Base-by-base conservation (phyloP, 2,797 vertebrate species). In the Sitta carolinensis region DNA sequence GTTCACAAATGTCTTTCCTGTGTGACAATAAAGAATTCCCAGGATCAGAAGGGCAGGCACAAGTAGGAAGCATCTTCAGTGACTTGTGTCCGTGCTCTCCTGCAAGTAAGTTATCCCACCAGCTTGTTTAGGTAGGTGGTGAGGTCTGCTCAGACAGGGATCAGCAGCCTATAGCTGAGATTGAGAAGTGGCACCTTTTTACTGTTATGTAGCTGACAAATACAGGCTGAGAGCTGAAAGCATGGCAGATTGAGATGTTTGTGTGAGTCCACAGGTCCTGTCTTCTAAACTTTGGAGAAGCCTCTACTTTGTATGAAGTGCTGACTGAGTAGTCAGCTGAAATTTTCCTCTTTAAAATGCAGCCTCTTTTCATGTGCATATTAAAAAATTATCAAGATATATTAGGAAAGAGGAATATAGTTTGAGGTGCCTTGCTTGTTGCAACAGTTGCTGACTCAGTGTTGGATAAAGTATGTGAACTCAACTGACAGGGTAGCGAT, bases 401-500 rank as follows among this genome's bases (percentile, higher is more conserved):
- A 0, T 34, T 75, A 51, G 43, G 73, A 68, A 87, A 30, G 47
- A 75, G 34, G 14, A 50, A 25, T 23, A 7, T 19, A 64, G 25
- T 75, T 67, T 40, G 47, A 34, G 34, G 48, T 55, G 27, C 51
- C 2, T 10, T 61, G 32, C n/a, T 82, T 87, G 48, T 61, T 80
- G 55, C n/a, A 47, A 9, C 34, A 32, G 57, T 85, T 85, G 43
- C 43, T 83, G 48, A 57, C 42, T 74, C 54, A 8, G 38, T 59
- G 59, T 38, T 67, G 38, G 66, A 74, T 73, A 36, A 83, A 52
- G 38, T 55, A 8, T 0, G 0, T 61, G 63, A 67, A 55, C 32
- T 23, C 5, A 0, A 3, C 16, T 58, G 64, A 42, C 0, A 4
- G 48, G 15, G 9, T 67, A 47, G 43, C 0, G 0, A 7, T 62